These are phyloP conservation scores for Sarcoramphus papa DNA, from an alignment of 2,797 vertebrate genomes.

Conservation along the genomic window DNA sequence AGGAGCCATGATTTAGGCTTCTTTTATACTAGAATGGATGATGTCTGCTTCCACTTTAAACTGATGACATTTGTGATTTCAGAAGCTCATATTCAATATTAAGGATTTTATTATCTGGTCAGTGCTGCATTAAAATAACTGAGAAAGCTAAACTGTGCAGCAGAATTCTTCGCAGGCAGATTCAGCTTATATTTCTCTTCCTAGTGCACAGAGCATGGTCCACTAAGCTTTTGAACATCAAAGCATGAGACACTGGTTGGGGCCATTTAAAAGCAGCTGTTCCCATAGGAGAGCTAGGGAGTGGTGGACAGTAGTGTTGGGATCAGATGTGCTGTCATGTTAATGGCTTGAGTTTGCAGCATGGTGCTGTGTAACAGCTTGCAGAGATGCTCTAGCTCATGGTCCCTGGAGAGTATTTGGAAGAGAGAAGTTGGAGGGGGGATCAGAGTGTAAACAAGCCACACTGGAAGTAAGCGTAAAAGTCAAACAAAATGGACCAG, in stretches of 20 bases:
- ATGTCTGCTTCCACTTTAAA: slow-evolving; percentile 55
- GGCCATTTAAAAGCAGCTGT: slow-evolving; percentile 51
- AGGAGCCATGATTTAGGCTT: background rate
- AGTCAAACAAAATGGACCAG: slow-evolving; percentile 4
- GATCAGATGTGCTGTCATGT: slow-evolving; percentile 70
- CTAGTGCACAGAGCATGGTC: slow-evolving; percentile 47
- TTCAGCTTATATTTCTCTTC: slow-evolving; percentile 59
- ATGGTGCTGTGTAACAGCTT: slow-evolving; percentile 41
- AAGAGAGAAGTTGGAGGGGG: background rate
- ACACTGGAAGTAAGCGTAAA: background rate
- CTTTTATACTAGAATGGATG: slow-evolving; percentile 28
- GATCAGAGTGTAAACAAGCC: slow-evolving; percentile 23
- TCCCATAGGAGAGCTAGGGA: slow-evolving; percentile 57
- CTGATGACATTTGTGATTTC: slow-evolving; percentile 58
- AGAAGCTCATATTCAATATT: slow-evolving; percentile 36
- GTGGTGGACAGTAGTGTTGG: slow-evolving; percentile 22
- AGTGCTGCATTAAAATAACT: slow-evolving; percentile 38
- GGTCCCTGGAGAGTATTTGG: slow-evolving; percentile 3
- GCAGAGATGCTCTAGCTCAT: slow-evolving; percentile 3
- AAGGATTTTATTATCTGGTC: slow-evolving; percentile 60
- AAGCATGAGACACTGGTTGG: slow-evolving; percentile 16
- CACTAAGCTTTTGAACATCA: slow-evolving; percentile 60
- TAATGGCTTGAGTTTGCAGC: slow-evolving; percentile 75
- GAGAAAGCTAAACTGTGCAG: slow-evolving; percentile 32
- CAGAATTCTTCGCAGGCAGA: slow-evolving; percentile 46